Evolutionary conservation across 2,888 invertebrate species (phyloP).

Genomic region (Onchidella celtica): DNA sequence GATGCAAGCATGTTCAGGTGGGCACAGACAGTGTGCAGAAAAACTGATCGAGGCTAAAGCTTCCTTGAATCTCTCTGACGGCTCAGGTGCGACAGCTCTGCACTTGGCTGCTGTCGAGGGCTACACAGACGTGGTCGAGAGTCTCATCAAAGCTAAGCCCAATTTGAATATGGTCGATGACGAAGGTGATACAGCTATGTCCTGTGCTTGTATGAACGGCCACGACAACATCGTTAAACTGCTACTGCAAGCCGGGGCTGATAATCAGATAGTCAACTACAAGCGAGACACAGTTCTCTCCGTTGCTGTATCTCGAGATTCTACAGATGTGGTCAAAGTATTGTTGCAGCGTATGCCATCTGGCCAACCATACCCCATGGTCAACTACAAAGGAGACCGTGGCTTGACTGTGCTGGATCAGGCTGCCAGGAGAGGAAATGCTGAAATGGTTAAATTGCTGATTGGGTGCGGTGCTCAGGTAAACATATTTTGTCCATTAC

Average conservation of each 20-base stretch:
- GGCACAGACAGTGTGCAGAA: slow-evolving; percentile 8
- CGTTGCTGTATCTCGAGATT: slow-evolving; percentile 13
- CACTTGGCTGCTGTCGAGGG: slow-evolving; percentile 62
- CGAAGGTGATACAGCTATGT: slow-evolving; percentile 59
- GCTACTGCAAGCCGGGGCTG: slow-evolving; percentile 62
- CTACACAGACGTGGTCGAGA: slow-evolving; percentile 38
- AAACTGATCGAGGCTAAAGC: slow-evolving; percentile 25
- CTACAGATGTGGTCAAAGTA: background rate
- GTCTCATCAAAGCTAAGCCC: slow-evolving; percentile 37
- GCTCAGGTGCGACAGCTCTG: slow-evolving; percentile 62
- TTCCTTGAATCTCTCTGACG: slow-evolving; percentile 58
- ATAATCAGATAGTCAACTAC: slow-evolving; percentile 53
- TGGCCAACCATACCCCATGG: slow-evolving; percentile 6
- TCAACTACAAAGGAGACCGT: slow-evolving; percentile 40
- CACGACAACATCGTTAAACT: slow-evolving; percentile 53
- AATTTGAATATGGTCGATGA: slow-evolving; percentile 64
- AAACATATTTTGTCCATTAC: too few species aligned
- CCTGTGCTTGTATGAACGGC: slow-evolving; percentile 41
- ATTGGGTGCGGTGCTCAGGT: slow-evolving; percentile 27
- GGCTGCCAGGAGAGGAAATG: slow-evolving; percentile 24
- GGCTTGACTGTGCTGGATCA: slow-evolving; percentile 17
- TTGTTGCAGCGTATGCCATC: background rate
- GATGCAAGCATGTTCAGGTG: slow-evolving; percentile 14
- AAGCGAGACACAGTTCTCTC: slow-evolving; percentile 42
- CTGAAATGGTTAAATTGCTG: slow-evolving; percentile 21